These are phyloP conservation scores for Nothocercus julius DNA, from an alignment of 2,113 vertebrate genomes.

Conservation along the genomic window DNA sequence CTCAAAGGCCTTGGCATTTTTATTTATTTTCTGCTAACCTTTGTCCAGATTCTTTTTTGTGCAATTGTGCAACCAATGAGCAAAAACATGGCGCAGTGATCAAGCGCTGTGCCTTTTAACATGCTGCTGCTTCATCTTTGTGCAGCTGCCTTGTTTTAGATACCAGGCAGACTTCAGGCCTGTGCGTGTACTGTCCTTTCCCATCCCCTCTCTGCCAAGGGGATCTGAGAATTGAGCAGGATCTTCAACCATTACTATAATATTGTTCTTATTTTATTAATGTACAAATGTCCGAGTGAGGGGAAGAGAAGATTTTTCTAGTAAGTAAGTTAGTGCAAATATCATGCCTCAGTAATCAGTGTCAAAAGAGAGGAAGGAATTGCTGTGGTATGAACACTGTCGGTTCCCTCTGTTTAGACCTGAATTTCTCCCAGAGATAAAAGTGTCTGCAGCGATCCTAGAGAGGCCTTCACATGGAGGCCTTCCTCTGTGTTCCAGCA, in stretches of 20 bases:
- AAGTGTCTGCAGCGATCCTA: background rate
- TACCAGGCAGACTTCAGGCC: background rate
- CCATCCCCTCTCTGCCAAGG: background rate
- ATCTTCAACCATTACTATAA: background rate
- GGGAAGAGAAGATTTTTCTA: background rate
- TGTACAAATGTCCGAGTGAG: background rate
- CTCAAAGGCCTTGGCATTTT: background rate
- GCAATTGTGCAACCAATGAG: background rate
- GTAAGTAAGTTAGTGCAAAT: accelerated
- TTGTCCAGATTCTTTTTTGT: background rate
- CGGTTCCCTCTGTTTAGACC: background rate
- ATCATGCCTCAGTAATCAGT: background rate
- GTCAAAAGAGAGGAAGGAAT: background rate
- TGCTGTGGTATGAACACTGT: background rate
- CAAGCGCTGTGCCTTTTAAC: background rate
- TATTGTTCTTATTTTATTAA: background rate
- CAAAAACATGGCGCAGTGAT: background rate
- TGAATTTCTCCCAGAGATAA: background rate
- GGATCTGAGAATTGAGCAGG: background rate
- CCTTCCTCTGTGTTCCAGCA: constrained; percentile 14
- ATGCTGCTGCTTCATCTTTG: background rate
- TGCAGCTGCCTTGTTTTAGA: background rate
- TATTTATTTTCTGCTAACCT: background rate
- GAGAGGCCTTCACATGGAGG: constrained; percentile 44
- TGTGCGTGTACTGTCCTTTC: background rate